Evolutionary conservation across 1,140 invertebrate genomes (phyloP).

Genomic region (Magallana gigas): DNA sequence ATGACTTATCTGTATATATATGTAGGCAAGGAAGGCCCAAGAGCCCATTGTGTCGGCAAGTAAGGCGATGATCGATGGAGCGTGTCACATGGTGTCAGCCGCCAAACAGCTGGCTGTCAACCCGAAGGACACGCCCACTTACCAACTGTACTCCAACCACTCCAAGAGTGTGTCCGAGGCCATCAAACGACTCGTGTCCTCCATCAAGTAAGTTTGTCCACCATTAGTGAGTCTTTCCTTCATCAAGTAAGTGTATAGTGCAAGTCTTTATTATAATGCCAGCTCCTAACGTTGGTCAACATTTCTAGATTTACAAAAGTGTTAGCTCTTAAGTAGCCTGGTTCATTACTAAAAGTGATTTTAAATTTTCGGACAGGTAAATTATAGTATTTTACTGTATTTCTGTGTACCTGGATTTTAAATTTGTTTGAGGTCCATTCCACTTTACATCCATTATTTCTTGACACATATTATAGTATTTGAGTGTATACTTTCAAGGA

Average conservation of each 20-base stretch:
- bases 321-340: too few relatives aligned
- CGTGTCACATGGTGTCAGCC: slow-evolving; percentile 93
- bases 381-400: too few relatives aligned
- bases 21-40: slow-evolving; percentile 83
- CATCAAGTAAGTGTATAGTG: slow-evolving; percentile 83
- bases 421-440: too few relatives aligned
- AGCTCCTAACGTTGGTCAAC: too few relatives aligned
- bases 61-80: slow-evolving; percentile 89
- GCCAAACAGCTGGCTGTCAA: slow-evolving; percentile 93
- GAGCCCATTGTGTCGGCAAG: slow-evolving; percentile 93
- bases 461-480: too few relatives aligned
- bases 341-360: too few relatives aligned
- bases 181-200: slow-evolving; percentile 94
- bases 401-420: too few relatives aligned
- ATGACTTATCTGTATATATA: too few relatives aligned
- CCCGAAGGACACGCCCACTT: slow-evolving; percentile 94
- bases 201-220: slow-evolving; percentile 90
- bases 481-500: too few relatives aligned
- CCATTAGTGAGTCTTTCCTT: slow-evolving; percentile 85
- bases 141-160: slow-evolving; percentile 95
- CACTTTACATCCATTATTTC: too few relatives aligned
- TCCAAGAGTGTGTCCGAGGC: slow-evolving; percentile 97
- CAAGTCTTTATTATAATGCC: background rate
- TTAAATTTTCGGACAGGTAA: too few relatives aligned
- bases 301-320: too few relatives aligned